Evolutionary conservation across 2,888 invertebrate genomes (phyloP), one percentile per base, ranked within the genome.

Genomic region (Rutpela maculata): DNA sequence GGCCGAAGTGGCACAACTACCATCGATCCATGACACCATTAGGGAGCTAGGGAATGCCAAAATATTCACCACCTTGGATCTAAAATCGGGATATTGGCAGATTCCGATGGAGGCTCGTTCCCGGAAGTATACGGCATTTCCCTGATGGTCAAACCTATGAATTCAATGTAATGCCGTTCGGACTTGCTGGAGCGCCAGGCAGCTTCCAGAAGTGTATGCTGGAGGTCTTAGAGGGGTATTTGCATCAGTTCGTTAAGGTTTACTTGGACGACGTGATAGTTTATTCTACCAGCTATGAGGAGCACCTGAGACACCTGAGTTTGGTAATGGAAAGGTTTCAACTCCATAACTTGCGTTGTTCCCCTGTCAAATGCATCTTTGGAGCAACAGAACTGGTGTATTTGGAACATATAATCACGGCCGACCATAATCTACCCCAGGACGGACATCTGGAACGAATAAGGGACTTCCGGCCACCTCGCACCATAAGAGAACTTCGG

Each of bases 201-300:
- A 65, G 38, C 11, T 65, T 65, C n/a, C 65, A 65, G 12, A 65
- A 65, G 12, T 17, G 38, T 2, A 65, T 65, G 65, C 4, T 43
- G 0, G 38, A 65, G 7, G 65, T 65, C 0, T 12, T 65, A 4
- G 18, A 17, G 18, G 65, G 43, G 4, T 65, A 38, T 5, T 18
- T 65, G 4, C 18, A 38, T 1, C 2, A 18, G 1, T 65, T 65
- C 17, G 65, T 18, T 0, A 35, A 65, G 65, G 38, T 5, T n/a
- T n/a, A n/a, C n/a, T n/a, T n/a, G 17, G 43, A 65, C 43, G 65
- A 65, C 11, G 19, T 65, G 1, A 65, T 65, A 0, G 19, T 65
- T 10, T 65, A 43, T 3, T 65, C 65, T 2, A 18, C 0, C 0
- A 38, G 17, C 1, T 18, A 18, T 11, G 18, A 6, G 4, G 18